Base-by-base conservation (phyloP, 1,140 invertebrate species). In the Nautilus pompilius region DNA sequence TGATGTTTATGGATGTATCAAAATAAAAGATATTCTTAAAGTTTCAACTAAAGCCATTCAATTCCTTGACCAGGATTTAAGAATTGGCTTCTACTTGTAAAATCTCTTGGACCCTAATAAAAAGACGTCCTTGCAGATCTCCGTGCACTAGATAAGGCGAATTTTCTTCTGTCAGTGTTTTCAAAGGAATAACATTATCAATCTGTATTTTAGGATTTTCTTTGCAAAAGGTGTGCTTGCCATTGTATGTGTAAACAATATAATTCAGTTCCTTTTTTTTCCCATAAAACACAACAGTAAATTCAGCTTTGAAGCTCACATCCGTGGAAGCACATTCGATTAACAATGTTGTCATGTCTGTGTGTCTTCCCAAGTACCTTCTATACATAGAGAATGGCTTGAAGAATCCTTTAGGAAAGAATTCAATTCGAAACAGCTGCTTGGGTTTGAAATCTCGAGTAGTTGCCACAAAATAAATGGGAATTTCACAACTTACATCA, bases 361-460 rank as follows among this genome's bases (percentile, higher is more conserved):
- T 75, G 46, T 73, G 75, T 17, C 72, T 58, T 30, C 68, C 69
- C 32, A 77, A 67, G 64, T 75, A 73, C 26, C 66, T 70, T 10
- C 73, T 70, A 54, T 79, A 79, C 24, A 77, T 64, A 36, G 70
- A 68, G 20, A 75, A 71, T 1, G 75, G 71, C 24, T 66, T 72
- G 61, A 71, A 79, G 46, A 71, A 70, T 26, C 77, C 77, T 45
- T 72, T 73, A 3, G 77, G 75, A 54, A 65, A 79, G 49, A 79
- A 77, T 15, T 68, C 65, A 22, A 76, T 64, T n/a, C 70, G 67
- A 65, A 79, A 77, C 4, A 49, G 33, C 2, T 60, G 15, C 57
- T 58, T 10, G 64, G 48, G 17, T 2, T 28, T 5, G 15, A 2
- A n/a, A 53, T 36, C 20, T 51, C 36, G 5, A 34, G 29, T 22